Base-by-base conservation (phyloP, 2,113 vertebrate species). In the Rhinichthys klamathensis region DNA sequence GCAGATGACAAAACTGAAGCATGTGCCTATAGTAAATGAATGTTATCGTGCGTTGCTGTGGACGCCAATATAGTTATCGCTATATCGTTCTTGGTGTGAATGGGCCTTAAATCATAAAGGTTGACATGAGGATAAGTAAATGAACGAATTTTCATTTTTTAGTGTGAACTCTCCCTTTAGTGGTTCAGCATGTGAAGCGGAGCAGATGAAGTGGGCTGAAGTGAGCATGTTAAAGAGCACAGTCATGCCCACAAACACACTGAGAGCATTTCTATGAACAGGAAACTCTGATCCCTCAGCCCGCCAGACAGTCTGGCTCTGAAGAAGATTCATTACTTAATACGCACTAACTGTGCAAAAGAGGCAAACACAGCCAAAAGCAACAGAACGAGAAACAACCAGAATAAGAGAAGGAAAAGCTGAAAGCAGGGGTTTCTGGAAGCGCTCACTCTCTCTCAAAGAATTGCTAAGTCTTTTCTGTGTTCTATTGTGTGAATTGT, bases 261-360 rank as follows among this genome's bases (percentile, higher is more conserved):
- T 74, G 70, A 49, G 70, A 49, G 35, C 38, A 80, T 63, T 80
- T 80, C 78, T 46, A 44, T 27, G n/a, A 82, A 82, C 46, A 67
- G 61, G 80, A 82, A 51, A 46, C 61, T 65, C n/a, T 65, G 41
- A 80, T 80, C 61, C 63, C 27, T 23, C 61, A 35, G 21, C 63
- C 63, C n/a, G 27, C 61, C 61, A 82, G 63, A 69, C 41, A 54
- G 61, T 82, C 44, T 82, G 25, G 27, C 44, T 83, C 54, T 44
- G 46, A 54, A 82, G 83, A 67, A 65, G 58, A 77, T 23, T 46
- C 46, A 76, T 74, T 35, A 23, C 44, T 81, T 58, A 74, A 49
- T 82, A 73, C n/a, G 58, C 81, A 75, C 70, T 56, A 27, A 82
- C 32, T 61, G 75, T 88, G 46, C 58, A 80, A 70, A 61, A 67